Evolutionary conservation across 1,140 invertebrate genomes (phyloP).

Genomic region (Megalonaias nervosa): DNA sequence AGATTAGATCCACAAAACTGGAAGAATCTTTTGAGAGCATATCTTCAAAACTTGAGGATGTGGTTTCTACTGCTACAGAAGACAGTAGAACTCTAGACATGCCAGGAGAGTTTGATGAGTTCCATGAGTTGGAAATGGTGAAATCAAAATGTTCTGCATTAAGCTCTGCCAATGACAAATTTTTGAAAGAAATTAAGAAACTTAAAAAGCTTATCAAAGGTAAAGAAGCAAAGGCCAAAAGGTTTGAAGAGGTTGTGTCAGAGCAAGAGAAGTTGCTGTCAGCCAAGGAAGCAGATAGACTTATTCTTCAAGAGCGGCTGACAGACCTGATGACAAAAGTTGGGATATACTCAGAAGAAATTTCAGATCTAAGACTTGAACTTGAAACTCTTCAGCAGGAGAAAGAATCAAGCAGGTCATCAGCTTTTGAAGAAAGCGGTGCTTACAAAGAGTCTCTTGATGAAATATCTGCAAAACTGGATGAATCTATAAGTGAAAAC

Average conservation of each 20-base stretch:
- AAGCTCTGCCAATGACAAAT: slow-evolving; percentile 20
- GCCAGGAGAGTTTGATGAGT: too few relatives aligned
- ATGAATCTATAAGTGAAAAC: slow-evolving; percentile 20
- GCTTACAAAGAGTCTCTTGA: too few relatives aligned
- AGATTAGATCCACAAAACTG: too few relatives aligned
- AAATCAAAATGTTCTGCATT: slow-evolving; percentile 15
- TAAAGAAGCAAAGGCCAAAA: slow-evolving; percentile 37
- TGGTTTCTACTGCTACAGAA: too few relatives aligned
- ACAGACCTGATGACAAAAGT: slow-evolving; percentile 20
- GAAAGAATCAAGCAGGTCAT: too few relatives aligned
- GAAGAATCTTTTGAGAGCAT: too few relatives aligned
- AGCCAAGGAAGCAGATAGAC: slow-evolving; percentile 19
- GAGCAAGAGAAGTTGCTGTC: slow-evolving; percentile 16
- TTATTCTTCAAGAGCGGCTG: slow-evolving; percentile 8
- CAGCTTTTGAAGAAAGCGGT: too few relatives aligned
- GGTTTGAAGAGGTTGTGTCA: slow-evolving; percentile 18
- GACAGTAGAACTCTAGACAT: too few relatives aligned
- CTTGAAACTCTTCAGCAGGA: too few relatives aligned
- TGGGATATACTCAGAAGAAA: background rate
- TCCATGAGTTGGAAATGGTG: too few relatives aligned
- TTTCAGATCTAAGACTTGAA: too few relatives aligned
- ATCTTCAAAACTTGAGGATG: too few relatives aligned
- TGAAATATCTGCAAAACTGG: slow-evolving; percentile 3
- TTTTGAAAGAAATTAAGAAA: slow-evolving; percentile 18
- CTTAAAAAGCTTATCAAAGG: slow-evolving; percentile 29